Evolutionary conservation across 2,888 invertebrate genomes (phyloP), one percentile per base, ranked within the genome.

Genomic region (Torymus texanus): DNA sequence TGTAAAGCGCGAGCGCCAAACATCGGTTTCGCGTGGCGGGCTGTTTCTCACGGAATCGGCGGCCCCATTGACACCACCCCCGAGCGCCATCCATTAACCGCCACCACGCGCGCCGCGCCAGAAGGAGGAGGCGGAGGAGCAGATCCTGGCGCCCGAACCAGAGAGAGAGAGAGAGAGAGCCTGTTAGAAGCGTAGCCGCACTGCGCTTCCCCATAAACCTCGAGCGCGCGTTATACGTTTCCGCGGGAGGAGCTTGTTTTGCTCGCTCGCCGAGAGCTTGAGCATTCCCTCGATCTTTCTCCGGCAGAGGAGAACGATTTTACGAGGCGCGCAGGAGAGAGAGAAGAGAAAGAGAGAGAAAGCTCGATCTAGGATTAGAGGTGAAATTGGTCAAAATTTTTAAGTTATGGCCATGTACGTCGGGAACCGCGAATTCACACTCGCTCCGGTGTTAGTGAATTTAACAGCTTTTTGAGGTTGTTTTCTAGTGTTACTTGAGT

Each of bases 1-100:
- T 70, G 75, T 61, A 61, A 71, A 70, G 67, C 74, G 50, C 56
- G 16, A 14, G 58, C n/a, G 14, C 67, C 66, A 53, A 75, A 70
- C 79, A 75, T 70, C 65, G 78, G 67, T 74, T 67, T 67, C 68
- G 51, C 61, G 61, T 13, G 14, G 58, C n/a, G 8, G 51, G 59
- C 68, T 68, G 72, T 76, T 80, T 73, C 68, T 80, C 80, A 76
- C 73, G 50, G 55, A 29, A 58, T 72, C 63, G 77, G 13, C 24
- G 41, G 12, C 13, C n/a, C 68, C 71, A 81, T 81, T 67, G 81
- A 81, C 78, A 78, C 80, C 78, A 62, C 59, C 58, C 70, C n/a
- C 56, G 56, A 66, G n/a, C 50, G 41, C 66, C 78, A 78, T 78
- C 78, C 75, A 75, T 81, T 81, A 81, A 18, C 66, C 41, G 29